These are phyloP conservation scores for Drosophila gaucha DNA, from an alignment of 2,888 invertebrate species.

Conservation along the genomic window DNA sequence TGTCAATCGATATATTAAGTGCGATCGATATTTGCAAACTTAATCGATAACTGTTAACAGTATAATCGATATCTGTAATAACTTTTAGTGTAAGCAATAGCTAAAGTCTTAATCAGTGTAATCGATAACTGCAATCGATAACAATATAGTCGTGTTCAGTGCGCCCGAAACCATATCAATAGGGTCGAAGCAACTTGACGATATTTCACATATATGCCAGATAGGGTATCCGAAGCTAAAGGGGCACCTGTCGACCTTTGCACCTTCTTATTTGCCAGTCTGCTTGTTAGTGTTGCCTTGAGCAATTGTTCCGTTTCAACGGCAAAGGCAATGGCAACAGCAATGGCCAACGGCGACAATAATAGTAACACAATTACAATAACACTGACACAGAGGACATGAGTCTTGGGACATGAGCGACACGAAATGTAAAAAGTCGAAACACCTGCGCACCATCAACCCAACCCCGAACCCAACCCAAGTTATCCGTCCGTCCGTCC, in stretches of 20 bases:
- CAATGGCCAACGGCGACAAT: conserved; percentile 11
- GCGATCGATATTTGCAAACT: no score
- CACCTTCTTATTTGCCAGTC: conserved; percentile 3
- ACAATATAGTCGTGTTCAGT: no score
- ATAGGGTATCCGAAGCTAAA: neutral
- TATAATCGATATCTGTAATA: no score
- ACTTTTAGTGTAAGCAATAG: no score
- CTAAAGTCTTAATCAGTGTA: no score
- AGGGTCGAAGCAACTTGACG: no score
- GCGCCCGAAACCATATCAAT: no score
- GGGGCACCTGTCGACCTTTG: neutral
- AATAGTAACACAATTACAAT: conserved; percentile 27
- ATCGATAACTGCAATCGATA: no score
- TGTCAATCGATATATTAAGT: neutral
- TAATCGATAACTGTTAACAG: no score
- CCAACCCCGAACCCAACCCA: neutral
- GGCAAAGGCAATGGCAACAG: conserved; percentile 3
- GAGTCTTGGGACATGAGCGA: conserved; percentile 43
- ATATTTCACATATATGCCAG: neutral
- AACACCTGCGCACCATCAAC: conserved; percentile 57
- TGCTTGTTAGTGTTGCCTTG: conserved; percentile 7
- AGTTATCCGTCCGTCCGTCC: no score
- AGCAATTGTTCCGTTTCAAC: conserved; percentile 17
- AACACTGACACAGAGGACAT: conserved; percentile 42
- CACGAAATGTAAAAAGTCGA: conserved; percentile 65